Conservation (phyloP, 2,888 invertebrate genomes). For the Barypeithes pellucidus region DNA sequence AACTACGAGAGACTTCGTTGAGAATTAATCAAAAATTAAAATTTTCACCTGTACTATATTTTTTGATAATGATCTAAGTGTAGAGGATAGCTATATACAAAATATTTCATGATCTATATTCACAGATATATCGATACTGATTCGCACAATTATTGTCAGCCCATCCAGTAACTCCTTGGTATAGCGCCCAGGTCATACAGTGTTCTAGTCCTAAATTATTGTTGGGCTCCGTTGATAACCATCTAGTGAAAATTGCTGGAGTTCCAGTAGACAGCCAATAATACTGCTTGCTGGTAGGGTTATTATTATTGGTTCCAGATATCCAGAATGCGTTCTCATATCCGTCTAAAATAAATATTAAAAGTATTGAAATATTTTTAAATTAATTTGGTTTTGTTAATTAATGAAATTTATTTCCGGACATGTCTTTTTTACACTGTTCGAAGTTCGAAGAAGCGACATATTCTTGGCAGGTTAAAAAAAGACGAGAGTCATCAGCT, state of each 20-base stretch:
- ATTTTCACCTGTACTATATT: too few species aligned
- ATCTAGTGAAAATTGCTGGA: background rate
- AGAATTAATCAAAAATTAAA: too few species aligned
- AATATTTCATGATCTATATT: background rate
- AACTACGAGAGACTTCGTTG: too few species aligned
- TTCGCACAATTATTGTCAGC: background rate
- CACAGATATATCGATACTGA: background rate
- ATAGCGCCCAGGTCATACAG: background rate
- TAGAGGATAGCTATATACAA: too few species aligned
- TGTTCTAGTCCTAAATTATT: background rate
- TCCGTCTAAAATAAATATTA: constrained; percentile 13
- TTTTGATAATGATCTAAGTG: too few species aligned
- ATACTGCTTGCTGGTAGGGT: background rate
- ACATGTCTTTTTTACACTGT: too few species aligned
- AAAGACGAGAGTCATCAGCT: too few species aligned
- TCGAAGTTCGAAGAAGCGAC: too few species aligned
- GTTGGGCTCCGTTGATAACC: background rate
- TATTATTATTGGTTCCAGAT: constrained; percentile 1
- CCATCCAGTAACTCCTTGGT: background rate
- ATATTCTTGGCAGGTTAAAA: too few species aligned
- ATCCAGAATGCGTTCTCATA: background rate
- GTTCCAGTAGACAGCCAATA: background rate
- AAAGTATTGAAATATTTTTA: background rate
- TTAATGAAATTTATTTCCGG: too few species aligned
- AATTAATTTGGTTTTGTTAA: too few species aligned